Percentiles rank a stretch among this genome's conserved stretches.
Evolutionary conservation across 1,140 invertebrate genomes (phyloP).

Genomic region (Zophobas atratus): DNA sequence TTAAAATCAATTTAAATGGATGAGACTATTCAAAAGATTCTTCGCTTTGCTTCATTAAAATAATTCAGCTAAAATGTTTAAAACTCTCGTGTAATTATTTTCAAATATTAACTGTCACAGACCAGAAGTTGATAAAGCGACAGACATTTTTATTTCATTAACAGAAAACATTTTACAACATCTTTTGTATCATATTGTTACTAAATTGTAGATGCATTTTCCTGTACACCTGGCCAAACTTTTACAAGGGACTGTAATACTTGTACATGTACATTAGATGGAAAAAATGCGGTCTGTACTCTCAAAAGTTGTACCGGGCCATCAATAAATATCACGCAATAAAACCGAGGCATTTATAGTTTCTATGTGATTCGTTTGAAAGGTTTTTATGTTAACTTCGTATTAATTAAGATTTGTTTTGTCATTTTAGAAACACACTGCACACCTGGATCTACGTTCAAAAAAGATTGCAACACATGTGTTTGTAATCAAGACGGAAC

Average conservation of each 20-base stretch:
- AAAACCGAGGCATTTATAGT: neutral
- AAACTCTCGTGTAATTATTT: too few species aligned
- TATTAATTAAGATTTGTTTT: constrained; percentile 18
- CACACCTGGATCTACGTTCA: constrained; percentile 67
- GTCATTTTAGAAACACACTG: constrained; percentile 48
- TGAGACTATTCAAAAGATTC: too few species aligned
- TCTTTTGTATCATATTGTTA: neutral
- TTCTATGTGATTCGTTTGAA: too few species aligned
- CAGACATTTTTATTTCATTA: too few species aligned
- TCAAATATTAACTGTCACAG: too few species aligned
- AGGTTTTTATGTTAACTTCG: constrained; percentile 1
- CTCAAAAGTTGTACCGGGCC: constrained; percentile 51
- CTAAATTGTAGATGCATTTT: constrained; percentile 41
- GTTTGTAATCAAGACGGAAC: constrained; percentile 69
- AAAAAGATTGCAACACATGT: constrained; percentile 69
- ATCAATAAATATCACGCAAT: neutral
- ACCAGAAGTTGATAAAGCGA: too few species aligned
- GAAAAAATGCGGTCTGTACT: constrained; percentile 69
- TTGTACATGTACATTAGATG: constrained; percentile 69
- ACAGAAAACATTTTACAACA: neutral
- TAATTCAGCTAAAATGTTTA: too few species aligned
- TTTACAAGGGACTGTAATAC: constrained; percentile 70
- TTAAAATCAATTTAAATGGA: too few species aligned
- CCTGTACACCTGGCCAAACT: constrained; percentile 64
- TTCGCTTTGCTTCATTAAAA: too few species aligned